Conservation (phyloP, 1,140 invertebrate species). For the Grapholita molesta region DNA sequence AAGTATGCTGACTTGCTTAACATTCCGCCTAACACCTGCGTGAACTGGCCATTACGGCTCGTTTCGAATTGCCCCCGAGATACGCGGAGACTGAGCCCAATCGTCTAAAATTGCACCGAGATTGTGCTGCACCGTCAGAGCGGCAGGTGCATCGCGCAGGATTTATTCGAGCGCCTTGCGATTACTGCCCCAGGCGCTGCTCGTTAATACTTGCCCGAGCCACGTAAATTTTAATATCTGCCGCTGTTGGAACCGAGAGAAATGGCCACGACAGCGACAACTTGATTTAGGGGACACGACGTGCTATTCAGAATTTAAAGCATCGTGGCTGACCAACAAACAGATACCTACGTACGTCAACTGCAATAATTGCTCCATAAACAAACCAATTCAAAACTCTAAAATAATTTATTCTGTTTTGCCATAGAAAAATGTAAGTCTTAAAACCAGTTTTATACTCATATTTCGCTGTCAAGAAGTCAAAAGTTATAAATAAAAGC, state of each 20-base stretch:
- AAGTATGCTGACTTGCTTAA: constrained; percentile 55
- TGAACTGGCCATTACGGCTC: constrained; percentile 50
- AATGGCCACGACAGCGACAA: constrained; percentile 67
- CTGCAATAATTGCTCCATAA: not conserved
- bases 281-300: constrained; percentile 65
- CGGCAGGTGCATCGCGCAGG: constrained; percentile 71
- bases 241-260: constrained; percentile 67
- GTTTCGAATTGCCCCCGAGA: constrained; percentile 9
- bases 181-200: constrained; percentile 52
- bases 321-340: constrained; percentile 22
- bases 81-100: constrained; percentile 7
- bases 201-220: constrained; percentile 72
- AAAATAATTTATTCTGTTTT: too few relatives aligned
- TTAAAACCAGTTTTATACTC: constrained; percentile 5
- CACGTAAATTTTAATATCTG: constrained; percentile 76
- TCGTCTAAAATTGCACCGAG: constrained; percentile 35
- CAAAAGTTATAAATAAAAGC: not conserved
- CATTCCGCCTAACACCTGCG: constrained; percentile 69
- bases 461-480: not conserved
- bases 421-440: too few relatives aligned
- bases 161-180: constrained; percentile 68
- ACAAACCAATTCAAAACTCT: not conserved
- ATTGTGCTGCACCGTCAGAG: constrained; percentile 29
- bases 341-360: constrained; percentile 14
- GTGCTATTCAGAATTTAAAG: constrained; percentile 46